Conservation (phyloP, 2,797 vertebrate genomes). For the Aldrovandia affinis region DNA sequence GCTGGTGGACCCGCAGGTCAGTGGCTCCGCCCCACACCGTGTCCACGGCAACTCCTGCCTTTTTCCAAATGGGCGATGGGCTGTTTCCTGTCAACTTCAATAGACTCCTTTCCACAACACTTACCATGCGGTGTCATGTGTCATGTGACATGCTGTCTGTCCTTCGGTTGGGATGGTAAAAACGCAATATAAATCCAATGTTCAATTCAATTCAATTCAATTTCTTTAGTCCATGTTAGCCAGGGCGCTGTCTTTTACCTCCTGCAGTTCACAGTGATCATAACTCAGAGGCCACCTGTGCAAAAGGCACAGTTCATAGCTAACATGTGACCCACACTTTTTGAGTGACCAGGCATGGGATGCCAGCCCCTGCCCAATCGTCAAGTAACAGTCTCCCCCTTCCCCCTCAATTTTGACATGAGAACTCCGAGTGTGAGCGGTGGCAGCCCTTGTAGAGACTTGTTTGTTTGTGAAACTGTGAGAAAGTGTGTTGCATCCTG, state of each 20-base stretch:
- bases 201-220: neutral
- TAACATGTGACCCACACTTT: neutral
- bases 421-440: neutral
- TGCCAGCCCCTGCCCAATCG: neutral
- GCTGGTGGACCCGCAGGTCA: conserved; percentile 98
- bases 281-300: neutral
- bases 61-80: too few relatives aligned
- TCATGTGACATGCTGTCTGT: too few relatives aligned
- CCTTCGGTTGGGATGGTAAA: too few relatives aligned
- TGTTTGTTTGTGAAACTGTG: neutral
- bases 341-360: neutral
- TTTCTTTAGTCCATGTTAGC: neutral
- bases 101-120: neutral
- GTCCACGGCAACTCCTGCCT: neutral
- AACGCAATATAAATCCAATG: too few relatives aligned
- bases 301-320: neutral
- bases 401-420: neutral
- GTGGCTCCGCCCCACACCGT: conserved; percentile 15
- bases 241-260: neutral
- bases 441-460: conserved; percentile 1
- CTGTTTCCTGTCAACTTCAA: neutral
- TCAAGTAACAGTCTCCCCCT: neutral
- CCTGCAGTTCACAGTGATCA: neutral
- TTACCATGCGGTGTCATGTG: too few relatives aligned
- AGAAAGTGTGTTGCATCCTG: neutral